phyloP scores from a whole-genome alignment of 2,113 vertebrate species.

The Propithecus coquereli region DNA sequence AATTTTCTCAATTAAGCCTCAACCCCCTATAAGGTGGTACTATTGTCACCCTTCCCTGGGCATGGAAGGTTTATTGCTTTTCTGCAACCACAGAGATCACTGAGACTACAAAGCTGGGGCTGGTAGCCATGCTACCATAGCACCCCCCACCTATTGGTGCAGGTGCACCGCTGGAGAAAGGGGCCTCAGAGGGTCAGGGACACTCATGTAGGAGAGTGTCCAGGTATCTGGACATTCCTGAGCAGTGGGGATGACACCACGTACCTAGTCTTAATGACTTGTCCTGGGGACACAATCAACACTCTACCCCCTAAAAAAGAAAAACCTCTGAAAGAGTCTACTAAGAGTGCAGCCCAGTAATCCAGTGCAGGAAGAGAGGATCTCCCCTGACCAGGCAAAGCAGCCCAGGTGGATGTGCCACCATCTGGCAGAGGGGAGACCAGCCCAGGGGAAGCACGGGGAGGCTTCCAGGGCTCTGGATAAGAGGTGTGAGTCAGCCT shows the following conservation, averaged over 20 bases:
- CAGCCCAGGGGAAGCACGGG: not conserved
- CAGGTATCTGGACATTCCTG: not conserved
- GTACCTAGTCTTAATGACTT: not conserved
- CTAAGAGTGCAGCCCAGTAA: not conserved
- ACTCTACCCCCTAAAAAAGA: not conserved
- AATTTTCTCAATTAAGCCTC: not conserved
- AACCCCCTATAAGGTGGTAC: not conserved
- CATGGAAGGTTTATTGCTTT: not conserved
- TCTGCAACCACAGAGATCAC: not conserved
- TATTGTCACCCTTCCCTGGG: not conserved
- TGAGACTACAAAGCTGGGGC: not conserved
- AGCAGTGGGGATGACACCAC: not conserved
- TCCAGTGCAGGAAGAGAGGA: not conserved
- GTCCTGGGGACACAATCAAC: not conserved
- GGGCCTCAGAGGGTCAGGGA: not conserved
- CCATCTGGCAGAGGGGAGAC: not conserved
- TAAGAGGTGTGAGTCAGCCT: not conserved
- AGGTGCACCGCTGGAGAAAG: not conserved
- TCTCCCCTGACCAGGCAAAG: not conserved
- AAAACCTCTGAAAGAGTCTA: not conserved
- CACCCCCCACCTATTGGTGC: not conserved
- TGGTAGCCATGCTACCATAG: not conserved
- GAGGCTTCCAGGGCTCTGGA: not conserved
- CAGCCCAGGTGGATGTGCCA: not conserved
- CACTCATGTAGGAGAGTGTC: not conserved